Evolutionary conservation across 2,113 vertebrate species (phyloP).

Genomic region (Jaculus jaculus): DNA sequence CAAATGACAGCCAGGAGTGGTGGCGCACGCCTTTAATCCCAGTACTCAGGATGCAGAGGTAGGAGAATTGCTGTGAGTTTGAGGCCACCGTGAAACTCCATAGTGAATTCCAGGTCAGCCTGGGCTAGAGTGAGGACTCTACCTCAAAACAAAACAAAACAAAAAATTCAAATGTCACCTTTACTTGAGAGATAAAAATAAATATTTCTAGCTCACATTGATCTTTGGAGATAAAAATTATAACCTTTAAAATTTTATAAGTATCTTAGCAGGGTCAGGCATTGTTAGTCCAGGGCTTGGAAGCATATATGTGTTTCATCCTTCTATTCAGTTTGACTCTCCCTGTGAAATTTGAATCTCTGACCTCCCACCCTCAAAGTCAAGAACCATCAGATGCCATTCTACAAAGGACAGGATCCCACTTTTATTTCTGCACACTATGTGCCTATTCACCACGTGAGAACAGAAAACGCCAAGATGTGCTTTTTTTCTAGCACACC

Average conservation of each 20-base stretch:
- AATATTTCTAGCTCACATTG: background rate
- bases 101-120: no score
- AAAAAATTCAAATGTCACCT: background rate
- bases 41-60: no score
- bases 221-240: background rate
- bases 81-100: no score
- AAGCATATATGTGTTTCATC: background rate
- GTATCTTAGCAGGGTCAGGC: background rate
- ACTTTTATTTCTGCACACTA: background rate
- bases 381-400: background rate
- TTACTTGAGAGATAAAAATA: background rate
- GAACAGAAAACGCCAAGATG: background rate
- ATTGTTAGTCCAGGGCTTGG: background rate
- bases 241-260: background rate
- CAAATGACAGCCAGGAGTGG: no score
- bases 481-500: background rate
- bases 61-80: no score
- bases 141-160: no score
- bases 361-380: background rate
- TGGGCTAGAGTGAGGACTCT: no score
- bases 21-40: no score
- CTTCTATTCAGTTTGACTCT: background rate
- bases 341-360: background rate
- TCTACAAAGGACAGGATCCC: background rate
- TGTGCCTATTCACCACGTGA: background rate